phyloP scores from a whole-genome alignment of 1,140 invertebrate genomes.

The Amphibalanus amphitrite region DNA sequence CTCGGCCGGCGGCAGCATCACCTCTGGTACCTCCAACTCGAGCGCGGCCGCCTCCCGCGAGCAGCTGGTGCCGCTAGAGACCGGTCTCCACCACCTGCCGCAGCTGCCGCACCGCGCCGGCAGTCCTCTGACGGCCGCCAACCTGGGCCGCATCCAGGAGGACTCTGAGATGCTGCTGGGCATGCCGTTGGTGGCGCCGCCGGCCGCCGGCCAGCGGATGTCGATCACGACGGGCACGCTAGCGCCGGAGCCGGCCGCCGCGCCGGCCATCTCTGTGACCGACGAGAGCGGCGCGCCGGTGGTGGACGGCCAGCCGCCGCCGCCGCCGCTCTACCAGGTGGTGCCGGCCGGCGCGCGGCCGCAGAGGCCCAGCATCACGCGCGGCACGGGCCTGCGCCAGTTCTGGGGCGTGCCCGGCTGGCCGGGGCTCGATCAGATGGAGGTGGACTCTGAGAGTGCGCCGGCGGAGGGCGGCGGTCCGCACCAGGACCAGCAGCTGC shows the following conservation, averaged over 20 bases:
- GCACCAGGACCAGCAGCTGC: not conserved
- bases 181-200: not conserved
- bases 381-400: not conserved
- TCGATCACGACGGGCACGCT: not conserved
- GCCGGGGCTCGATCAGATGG: not conserved
- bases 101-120: not conserved
- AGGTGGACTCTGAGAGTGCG: not conserved
- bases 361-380: not conserved
- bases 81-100: not conserved
- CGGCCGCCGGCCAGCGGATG: not conserved
- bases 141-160: not conserved
- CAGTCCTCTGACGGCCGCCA: not conserved
- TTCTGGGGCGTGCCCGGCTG: not conserved
- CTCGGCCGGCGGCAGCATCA: not conserved
- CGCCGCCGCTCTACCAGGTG: not conserved
- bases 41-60: not conserved
- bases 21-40: not conserved
- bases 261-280: not conserved
- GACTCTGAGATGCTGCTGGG: not conserved
- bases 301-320: not conserved
- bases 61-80: not conserved
- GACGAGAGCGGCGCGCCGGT: conserved; percentile 4
- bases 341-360: not conserved
- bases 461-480: too few relatives aligned
- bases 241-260: not conserved